Conservation (phyloP, 2,888 invertebrate species). For the Philereme vetulata region DNA sequence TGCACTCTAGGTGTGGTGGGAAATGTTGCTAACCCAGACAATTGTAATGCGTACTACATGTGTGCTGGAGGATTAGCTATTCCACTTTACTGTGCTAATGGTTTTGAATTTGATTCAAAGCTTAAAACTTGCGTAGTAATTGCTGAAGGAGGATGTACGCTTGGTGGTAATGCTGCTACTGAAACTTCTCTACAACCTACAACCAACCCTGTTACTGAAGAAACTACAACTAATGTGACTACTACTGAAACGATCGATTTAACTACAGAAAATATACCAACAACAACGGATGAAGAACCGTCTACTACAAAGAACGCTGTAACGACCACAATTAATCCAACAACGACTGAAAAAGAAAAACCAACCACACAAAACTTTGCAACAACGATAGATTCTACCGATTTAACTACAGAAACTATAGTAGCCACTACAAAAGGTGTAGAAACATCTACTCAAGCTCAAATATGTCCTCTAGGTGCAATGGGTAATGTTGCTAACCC, state of each 20-base stretch:
- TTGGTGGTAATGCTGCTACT: slow-evolving; percentile 3
- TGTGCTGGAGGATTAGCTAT: slow-evolving; percentile 40
- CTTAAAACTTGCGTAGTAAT: slow-evolving; percentile 31
- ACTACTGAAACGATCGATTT: too few species aligned
- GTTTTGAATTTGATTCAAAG: slow-evolving; percentile 35
- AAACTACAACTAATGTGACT: neutral
- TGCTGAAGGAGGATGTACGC: slow-evolving; percentile 38
- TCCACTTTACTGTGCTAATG: slow-evolving; percentile 36
- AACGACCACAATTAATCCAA: neutral
- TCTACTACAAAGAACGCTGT: neutral
- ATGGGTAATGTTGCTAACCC: slow-evolving; percentile 26
- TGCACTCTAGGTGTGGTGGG: neutral
- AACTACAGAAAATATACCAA: neutral
- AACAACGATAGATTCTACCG: neutral
- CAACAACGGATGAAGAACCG: neutral
- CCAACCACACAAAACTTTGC: slow-evolving; percentile 3
- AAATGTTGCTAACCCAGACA: slow-evolving; percentile 24
- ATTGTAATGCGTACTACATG: slow-evolving; percentile 31
- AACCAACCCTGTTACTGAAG: neutral
- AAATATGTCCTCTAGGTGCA: slow-evolving; percentile 19
- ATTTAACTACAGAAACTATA: neutral
- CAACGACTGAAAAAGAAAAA: neutral
- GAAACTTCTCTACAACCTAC: neutral
- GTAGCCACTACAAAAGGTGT: slow-evolving; percentile 5
- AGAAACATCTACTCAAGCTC: slow-evolving; percentile 10